Base-by-base conservation (phyloP, 2,888 invertebrate genomes). In the Pseudoips prasinana region DNA sequence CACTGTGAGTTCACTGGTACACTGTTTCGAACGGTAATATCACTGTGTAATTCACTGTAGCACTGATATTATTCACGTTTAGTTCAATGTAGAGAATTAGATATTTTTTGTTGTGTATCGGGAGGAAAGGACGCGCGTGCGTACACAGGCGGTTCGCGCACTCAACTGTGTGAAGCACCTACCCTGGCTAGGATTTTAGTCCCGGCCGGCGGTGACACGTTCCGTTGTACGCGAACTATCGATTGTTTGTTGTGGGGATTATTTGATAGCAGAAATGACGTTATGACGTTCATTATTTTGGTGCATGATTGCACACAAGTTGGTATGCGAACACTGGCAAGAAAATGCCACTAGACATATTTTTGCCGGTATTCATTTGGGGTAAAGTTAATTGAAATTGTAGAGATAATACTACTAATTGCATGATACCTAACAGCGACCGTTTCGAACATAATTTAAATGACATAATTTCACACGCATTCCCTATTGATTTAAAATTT, bases 111-210 rank as follows among this genome's bases (percentile, higher is more conserved):
- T 75, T 72, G 72, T 75, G 71, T 73, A 59, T 72, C 35, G 43
- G 26, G 43, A 32, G 44, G 22, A 43, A 46, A 43, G 52, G 43
- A 25, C 56, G 60, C 67, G 64, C 72, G 63, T 69, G 64, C 58
- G 41, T 27, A 53, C 66, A 52, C 64, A 62, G 39, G 56, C 51
- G 65, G 50, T 56, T 66, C 77, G 73, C 76, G 73, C 68, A 63
- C 64, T 68, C 65, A 59, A 87, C 86, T 85, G 70, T 68, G 64
- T 64, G 63, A 57, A 57, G 50, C 52, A 58, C 58, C 65, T 66
- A 75, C 71, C 82, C 71, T 79, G 83, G 76, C 75, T 73, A 78
- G 74, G 76, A 75, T 71, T 65, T 69, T 68, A 75, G 70, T 72
- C 80, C 81, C 81, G 79, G 85, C 81, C 76, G 83, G 76, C 68